phyloP scores from a whole-genome alignment of 2,888 invertebrate species.

The Rhorus exstirpatorius region DNA sequence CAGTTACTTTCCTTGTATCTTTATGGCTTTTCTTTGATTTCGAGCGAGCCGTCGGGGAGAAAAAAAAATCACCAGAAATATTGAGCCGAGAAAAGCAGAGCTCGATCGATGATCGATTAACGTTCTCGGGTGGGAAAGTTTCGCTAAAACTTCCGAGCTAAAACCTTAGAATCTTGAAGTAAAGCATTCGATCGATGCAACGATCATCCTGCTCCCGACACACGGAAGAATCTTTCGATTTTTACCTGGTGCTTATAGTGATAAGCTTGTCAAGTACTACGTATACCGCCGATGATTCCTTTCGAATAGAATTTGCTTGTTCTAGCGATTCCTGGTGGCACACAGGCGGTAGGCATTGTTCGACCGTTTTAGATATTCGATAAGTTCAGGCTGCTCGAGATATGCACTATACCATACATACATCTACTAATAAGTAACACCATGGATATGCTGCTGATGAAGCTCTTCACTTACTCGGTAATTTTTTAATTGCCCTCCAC shows the following conservation, averaged over 20 bases:
- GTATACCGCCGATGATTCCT: constrained; percentile 53
- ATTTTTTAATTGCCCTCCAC: constrained; percentile 70
- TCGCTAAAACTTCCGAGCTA: not conserved
- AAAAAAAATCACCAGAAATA: not conserved
- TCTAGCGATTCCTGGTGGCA: constrained; percentile 6
- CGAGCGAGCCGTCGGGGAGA: not conserved
- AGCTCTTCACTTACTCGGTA: constrained; percentile 49
- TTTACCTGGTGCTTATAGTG: constrained; percentile 52
- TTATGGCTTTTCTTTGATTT: too few relatives aligned
- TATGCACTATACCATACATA: not conserved
- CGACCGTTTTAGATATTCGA: constrained; percentile 57
- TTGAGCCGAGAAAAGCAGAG: not conserved
- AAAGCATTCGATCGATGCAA: constrained; percentile 8
- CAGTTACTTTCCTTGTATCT: too few relatives aligned
- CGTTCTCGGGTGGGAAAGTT: constrained; percentile 40
- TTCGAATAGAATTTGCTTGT: constrained; percentile 50
- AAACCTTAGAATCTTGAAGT: constrained; percentile 1
- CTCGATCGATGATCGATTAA: constrained; percentile 16
- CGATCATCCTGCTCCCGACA: not conserved
- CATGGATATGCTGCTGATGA: constrained; percentile 3
- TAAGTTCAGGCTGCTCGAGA: constrained; percentile 45
- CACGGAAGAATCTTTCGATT: constrained; percentile 26
- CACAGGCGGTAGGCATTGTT: constrained; percentile 46
- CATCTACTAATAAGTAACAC: constrained; percentile 10
- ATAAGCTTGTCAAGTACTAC: constrained; percentile 56